Evolutionary conservation across 2,113 vertebrate genomes (phyloP), one percentile per base, ranked within the genome.

Genomic region (Stegastes partitus): DNA sequence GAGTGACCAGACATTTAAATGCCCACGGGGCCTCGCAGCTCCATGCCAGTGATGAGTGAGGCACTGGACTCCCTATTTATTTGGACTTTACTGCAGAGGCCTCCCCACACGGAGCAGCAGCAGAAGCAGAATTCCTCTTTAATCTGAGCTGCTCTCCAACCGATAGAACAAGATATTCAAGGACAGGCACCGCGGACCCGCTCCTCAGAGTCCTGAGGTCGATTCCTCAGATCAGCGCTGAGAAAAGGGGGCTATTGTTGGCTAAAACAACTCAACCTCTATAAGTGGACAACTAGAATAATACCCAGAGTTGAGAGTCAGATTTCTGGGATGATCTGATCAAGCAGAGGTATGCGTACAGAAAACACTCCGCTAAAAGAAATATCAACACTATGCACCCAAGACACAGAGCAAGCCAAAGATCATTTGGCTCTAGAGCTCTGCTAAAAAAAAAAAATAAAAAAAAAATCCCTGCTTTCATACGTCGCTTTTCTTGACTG

Each of bases 241-340:
- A 86, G 82, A 84, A 87, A 65, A 77, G 34, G 64, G 74, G 79
- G 69, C 63, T 91, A 74, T 79, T 90, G 87, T 90, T 91, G 89
- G 86, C 77, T 91, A 77, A 81, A 86, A 91, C 75, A 80, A 90
- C 81, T 82, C 71, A 23, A 77, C 77, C 79, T 63, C 64, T 82
- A 75, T 63, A 86, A 89, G 77, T 79, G 78, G 74, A 84, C 69
- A 77, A 85, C 86, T 86, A 79, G 53, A 87, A 87, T 80, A 87
- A 86, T 79, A 91, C 65, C 83, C 55, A 70, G 23, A 83, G 71
- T 84, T 58, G 16, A 84, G 90, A 87, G 59, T 93, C 89, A 76
- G 83, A 85, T 94, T 93, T 93, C 89, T 82, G 85, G 84, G 84
- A 91, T 90, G 85, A 91, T 89, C 80, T 87, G 86, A 86, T 91